Percentiles rank a stretch among this genome's conserved stretches.
phyloP scores from a whole-genome alignment of 2,888 invertebrate species.

The Napeogenes sylphis region DNA sequence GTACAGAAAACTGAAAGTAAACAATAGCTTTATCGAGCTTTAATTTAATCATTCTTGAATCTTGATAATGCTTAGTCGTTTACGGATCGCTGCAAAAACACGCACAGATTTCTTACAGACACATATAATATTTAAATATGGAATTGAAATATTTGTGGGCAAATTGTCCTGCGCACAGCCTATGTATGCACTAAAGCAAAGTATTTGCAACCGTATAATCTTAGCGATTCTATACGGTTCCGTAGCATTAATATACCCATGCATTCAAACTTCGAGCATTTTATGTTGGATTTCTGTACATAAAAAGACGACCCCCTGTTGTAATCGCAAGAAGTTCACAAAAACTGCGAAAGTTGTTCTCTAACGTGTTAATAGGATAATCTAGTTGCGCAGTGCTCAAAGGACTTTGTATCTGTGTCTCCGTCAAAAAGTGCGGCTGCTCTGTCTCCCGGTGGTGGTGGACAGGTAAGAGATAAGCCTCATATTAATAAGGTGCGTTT shows the following conservation, averaged over 20 bases:
- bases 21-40: conserved; percentile 10
- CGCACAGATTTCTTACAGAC: conserved; percentile 6
- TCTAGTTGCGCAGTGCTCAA: too few relatives aligned
- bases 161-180: conserved; percentile 53
- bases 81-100: conserved; percentile 15
- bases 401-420: too few relatives aligned
- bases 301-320: conserved; percentile 15
- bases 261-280: conserved; percentile 39
- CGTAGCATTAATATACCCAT: conserved; percentile 53
- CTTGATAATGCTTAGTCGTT: conserved; percentile 9
- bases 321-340: not conserved
- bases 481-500: too few relatives aligned
- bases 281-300: conserved; percentile 30
- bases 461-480: too few relatives aligned
- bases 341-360: too few relatives aligned
- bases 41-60: conserved; percentile 10
- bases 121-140: conserved; percentile 33
- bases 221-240: conserved; percentile 62
- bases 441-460: too few relatives aligned
- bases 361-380: too few relatives aligned
- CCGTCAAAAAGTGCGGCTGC: too few relatives aligned
- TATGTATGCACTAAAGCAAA: conserved; percentile 74
- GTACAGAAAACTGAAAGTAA: conserved; percentile 11
- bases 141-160: conserved; percentile 40
- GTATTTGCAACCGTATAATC: conserved; percentile 76